These are phyloP conservation scores for Eurystomus glaucurus DNA, from an alignment of 2,797 vertebrate species.

Conservation along the genomic window DNA sequence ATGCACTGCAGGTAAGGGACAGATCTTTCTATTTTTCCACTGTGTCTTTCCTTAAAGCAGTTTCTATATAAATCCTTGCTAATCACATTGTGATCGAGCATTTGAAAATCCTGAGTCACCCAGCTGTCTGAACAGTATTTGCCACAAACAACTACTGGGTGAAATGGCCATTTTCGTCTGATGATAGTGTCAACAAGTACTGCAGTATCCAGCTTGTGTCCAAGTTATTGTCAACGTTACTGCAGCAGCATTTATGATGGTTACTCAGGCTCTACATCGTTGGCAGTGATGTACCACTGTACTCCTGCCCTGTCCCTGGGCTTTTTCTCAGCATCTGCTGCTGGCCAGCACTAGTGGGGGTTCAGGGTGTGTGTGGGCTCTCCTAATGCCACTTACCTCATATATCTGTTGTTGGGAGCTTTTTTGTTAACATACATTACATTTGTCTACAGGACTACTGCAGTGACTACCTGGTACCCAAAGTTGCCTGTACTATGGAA, in stretches of 20 bases:
- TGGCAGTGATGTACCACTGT: background rate
- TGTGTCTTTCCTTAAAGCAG: background rate
- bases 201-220: background rate
- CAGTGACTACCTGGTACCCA: rapidly evolving
- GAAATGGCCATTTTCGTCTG: slow-evolving; percentile 10
- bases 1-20: background rate
- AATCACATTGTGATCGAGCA: slow-evolving; percentile 7
- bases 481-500: background rate
- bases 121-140: slow-evolving; percentile 35
- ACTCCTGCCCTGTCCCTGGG: background rate
- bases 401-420: background rate
- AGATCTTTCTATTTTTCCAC: background rate
- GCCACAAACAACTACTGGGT: background rate
- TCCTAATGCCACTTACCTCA: background rate
- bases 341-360: background rate
- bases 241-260: background rate
- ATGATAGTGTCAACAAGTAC: background rate
- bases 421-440: background rate
- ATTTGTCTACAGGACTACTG: background rate
- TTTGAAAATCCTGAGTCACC: slow-evolving; percentile 21
- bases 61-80: slow-evolving; percentile 42
- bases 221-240: background rate
- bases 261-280: background rate
- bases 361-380: rapidly evolving
- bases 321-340: background rate